phyloP scores from a whole-genome alignment of 2,113 vertebrate genomes.

The Mormyrus lacerda region DNA sequence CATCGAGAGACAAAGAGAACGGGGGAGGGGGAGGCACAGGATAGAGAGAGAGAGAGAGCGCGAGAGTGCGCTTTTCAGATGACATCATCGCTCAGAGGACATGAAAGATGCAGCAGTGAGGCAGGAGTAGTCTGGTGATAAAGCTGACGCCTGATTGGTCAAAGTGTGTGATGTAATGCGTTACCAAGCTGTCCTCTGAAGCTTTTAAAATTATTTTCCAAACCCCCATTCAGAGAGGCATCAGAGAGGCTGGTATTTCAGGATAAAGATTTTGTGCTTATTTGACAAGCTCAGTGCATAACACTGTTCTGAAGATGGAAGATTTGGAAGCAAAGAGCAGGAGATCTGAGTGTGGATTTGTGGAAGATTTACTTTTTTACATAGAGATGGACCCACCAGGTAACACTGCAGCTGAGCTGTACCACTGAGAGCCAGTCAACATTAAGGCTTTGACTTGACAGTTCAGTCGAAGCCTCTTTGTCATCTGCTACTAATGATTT shows the following conservation, averaged over 20 bases:
- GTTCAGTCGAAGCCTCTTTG: not conserved
- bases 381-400: slow-evolving; percentile 79
- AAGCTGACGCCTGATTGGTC: slow-evolving; percentile 86
- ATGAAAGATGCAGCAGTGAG: slow-evolving; percentile 61
- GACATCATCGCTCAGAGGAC: slow-evolving; percentile 66
- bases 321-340: slow-evolving; percentile 67
- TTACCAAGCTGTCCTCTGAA: slow-evolving; percentile 84
- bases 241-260: slow-evolving; percentile 49
- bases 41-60: slow-evolving; percentile 25
- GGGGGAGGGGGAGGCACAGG: not conserved
- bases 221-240: slow-evolving; percentile 66
- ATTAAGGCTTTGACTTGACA: slow-evolving; percentile 7
- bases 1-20: slow-evolving; percentile 4
- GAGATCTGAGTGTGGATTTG: slow-evolving; percentile 66
- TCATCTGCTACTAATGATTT: not conserved
- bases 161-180: slow-evolving; percentile 92
- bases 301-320: slow-evolving; percentile 63
- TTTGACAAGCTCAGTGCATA: slow-evolving; percentile 61
- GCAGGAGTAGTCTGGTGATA: slow-evolving; percentile 82
- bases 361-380: slow-evolving; percentile 71
- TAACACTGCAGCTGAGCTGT: slow-evolving; percentile 53
- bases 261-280: slow-evolving; percentile 26
- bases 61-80: slow-evolving; percentile 37
- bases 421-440: not conserved
- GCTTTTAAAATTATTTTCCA: slow-evolving; percentile 75